Evolutionary conservation across 2,113 vertebrate species (phyloP).

Genomic region (Regulus satrapa): DNA sequence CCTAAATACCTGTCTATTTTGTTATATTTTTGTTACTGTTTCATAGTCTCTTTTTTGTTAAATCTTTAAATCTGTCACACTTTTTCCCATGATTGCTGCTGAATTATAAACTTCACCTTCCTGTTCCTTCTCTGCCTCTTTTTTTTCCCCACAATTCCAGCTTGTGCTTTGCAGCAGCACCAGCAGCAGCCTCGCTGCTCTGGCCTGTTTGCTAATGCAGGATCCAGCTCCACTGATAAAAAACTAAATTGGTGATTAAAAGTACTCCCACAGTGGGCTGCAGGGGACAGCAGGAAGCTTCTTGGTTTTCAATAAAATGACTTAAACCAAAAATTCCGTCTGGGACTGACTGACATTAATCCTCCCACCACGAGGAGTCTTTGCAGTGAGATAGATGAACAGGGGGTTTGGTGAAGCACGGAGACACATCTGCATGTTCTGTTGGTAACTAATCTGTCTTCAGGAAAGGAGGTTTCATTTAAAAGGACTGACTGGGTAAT

Average conservation of each 20-base stretch:
- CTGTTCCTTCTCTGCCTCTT: neutral
- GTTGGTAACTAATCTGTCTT: neutral
- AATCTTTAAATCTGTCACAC: slow-evolving; percentile 44
- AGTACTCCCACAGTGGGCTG: neutral
- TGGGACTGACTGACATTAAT: neutral
- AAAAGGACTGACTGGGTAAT: neutral
- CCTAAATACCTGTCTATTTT: neutral
- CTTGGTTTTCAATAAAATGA: neutral
- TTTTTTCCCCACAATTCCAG: neutral
- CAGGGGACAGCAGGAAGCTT: neutral
- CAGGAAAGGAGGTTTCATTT: neutral
- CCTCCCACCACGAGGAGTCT: neutral
- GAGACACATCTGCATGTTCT: neutral
- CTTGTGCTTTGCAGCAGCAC: neutral
- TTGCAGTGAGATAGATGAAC: neutral
- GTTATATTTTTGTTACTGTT: slow-evolving; percentile 19
- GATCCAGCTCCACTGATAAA: neutral
- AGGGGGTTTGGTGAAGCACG: neutral
- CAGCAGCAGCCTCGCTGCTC: neutral
- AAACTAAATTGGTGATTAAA: slow-evolving; percentile 60
- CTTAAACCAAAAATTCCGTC: neutral
- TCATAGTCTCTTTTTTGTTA: neutral
- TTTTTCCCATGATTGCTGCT: slow-evolving; percentile 6
- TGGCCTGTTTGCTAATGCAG: slow-evolving; percentile 16
- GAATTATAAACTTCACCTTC: slow-evolving; percentile 17